phyloP scores from a whole-genome alignment of 2,797 vertebrate species.

The Ambastaia sidthimunki region DNA sequence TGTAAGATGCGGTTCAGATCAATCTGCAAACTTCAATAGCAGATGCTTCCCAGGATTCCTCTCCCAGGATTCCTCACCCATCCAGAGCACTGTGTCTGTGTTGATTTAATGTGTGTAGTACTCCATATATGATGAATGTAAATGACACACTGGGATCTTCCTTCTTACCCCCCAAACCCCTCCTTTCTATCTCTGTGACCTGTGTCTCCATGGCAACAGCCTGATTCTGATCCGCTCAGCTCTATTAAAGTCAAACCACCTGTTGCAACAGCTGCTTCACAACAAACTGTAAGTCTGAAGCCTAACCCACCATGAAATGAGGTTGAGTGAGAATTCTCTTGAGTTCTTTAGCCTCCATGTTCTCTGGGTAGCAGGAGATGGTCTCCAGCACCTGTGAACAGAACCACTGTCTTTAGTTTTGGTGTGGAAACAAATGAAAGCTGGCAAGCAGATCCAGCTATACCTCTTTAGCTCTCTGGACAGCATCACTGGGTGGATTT shows the following conservation, averaged over 20 bases:
- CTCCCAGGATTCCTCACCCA: conserved; percentile 17
- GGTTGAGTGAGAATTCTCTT: conserved; percentile 96
- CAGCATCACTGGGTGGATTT: conserved; percentile 94
- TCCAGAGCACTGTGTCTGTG: conserved; percentile 22
- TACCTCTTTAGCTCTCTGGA: conserved; percentile 99
- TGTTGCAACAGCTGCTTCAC: conserved; percentile 2
- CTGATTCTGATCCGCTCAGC: conserved; percentile 1
- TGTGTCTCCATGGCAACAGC: conserved; percentile 1
- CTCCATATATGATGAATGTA: neutral
- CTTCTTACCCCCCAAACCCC: neutral
- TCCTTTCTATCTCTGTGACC: neutral
- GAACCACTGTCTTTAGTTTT: neutral
- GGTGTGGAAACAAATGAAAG: too few relatives aligned
- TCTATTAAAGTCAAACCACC: neutral
- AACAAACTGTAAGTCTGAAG: too few relatives aligned
- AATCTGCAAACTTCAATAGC: neutral
- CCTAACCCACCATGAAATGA: conserved; percentile 93
- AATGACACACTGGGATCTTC: neutral
- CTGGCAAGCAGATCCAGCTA: conserved; percentile 42
- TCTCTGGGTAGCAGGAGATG: conserved; percentile 97
- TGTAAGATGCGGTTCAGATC: too few relatives aligned
- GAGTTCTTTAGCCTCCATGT: conserved; percentile 95
- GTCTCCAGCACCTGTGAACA: conserved; percentile 84
- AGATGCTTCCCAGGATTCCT: too few relatives aligned
- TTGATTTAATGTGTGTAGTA: neutral